Evolutionary conservation across 1,140 invertebrate species (phyloP).

Genomic region (Teleopsis dalmanni): DNA sequence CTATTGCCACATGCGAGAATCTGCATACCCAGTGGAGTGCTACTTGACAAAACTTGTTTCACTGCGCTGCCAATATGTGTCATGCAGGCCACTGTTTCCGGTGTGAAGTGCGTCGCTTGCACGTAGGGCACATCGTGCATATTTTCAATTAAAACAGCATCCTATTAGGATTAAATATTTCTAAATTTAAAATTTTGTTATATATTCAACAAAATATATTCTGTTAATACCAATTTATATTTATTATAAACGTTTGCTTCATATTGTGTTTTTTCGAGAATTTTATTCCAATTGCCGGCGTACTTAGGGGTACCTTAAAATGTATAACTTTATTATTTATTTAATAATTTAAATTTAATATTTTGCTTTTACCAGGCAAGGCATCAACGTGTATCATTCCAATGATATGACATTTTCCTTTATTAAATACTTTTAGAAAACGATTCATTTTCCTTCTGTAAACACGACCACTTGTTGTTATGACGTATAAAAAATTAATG

Average conservation of each 20-base stretch:
- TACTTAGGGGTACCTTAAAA: slow-evolving; percentile 33
- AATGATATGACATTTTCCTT: slow-evolving; percentile 51
- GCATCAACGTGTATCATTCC: slow-evolving; percentile 70
- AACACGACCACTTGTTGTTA: no score
- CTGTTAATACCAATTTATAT: slow-evolving; percentile 8
- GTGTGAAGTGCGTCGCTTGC: slow-evolving; percentile 50
- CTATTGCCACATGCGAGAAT: slow-evolving; percentile 70
- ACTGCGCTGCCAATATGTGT: slow-evolving; percentile 54
- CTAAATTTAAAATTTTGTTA: not conserved
- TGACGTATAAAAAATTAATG: no score
- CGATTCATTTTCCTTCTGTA: slow-evolving; percentile 44
- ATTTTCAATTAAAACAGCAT: slow-evolving; percentile 74
- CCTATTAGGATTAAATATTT: slow-evolving; percentile 46
- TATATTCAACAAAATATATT: not conserved
- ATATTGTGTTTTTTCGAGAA: slow-evolving; percentile 26
- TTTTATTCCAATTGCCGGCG: slow-evolving; percentile 27
- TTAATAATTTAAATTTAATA: not conserved
- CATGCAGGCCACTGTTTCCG: slow-evolving; percentile 67
- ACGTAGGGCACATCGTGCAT: slow-evolving; percentile 82
- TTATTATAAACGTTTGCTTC: slow-evolving; percentile 30
- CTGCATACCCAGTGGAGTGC: slow-evolving; percentile 57
- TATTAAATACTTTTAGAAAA: slow-evolving; percentile 42
- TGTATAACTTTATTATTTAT: slow-evolving; percentile 6
- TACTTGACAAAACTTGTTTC: slow-evolving; percentile 44
- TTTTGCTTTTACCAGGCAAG: slow-evolving; percentile 55